A percentile compares a stretch with the other conserved stretches of the same genome.
Conservation (phyloP, 53 echinoderm and acorn worm species). For the Stichopus horrens region DNA sequence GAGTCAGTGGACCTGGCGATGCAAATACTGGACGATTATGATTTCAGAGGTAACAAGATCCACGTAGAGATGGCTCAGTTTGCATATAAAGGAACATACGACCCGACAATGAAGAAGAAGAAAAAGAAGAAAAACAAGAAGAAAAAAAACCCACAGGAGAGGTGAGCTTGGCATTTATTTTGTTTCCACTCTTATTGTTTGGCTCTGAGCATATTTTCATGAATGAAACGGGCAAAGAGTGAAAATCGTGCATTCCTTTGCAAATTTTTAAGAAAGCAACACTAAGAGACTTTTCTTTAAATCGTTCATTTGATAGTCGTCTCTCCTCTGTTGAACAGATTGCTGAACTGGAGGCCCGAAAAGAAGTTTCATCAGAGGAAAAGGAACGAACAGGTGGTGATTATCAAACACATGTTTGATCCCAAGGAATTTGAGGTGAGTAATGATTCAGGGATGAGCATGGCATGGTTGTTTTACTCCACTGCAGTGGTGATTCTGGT, state of each 20-base stretch:
- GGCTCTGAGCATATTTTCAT: too few relatives aligned
- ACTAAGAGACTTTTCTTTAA: too few relatives aligned
- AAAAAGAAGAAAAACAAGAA: conserved; percentile 81
- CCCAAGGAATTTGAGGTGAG: conserved; percentile 92
- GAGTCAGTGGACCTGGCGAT: conserved; percentile 89
- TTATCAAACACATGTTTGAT: conserved; percentile 79
- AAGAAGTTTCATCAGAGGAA: conserved; percentile 78
- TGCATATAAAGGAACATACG: conserved; percentile 76
- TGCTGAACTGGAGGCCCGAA: conserved; percentile 89
- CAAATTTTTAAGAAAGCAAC: too few relatives aligned
- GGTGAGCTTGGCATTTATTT: conserved; percentile 45
- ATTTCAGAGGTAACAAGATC: conserved; percentile 72
- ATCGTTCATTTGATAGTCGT: too few relatives aligned
- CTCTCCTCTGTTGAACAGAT: conserved; percentile 41
- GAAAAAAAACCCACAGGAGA: conserved; percentile 68
- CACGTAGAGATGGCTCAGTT: conserved; percentile 87
- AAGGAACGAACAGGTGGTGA: conserved; percentile 86
- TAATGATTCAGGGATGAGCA: not conserved
- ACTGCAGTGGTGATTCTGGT: not conserved
- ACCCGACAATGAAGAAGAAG: conserved; percentile 80
- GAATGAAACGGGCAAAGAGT: too few relatives aligned
- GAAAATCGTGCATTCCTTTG: too few relatives aligned
- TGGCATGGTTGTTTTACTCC: not conserved
- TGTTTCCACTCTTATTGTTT: too few relatives aligned
- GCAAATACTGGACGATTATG: conserved; percentile 83